phyloP scores from a whole-genome alignment of 2,888 invertebrate species.

The Petrolisthes manimaculis region DNA sequence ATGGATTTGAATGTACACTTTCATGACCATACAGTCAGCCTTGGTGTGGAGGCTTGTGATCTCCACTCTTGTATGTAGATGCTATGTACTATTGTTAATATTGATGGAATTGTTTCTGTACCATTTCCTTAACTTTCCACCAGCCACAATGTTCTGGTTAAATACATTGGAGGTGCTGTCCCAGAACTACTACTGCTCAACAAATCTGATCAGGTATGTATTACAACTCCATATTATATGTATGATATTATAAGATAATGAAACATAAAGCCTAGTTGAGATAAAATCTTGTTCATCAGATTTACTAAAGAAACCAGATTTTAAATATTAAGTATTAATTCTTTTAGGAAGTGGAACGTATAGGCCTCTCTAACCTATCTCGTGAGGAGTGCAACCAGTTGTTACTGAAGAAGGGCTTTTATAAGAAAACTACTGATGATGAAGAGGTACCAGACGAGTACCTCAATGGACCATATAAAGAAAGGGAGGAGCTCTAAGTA shows the following conservation, averaged over 20 bases:
- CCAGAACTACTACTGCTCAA: conserved; percentile 60
- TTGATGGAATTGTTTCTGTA: neutral
- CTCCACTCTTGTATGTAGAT: too few relatives aligned
- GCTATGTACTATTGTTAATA: too few relatives aligned
- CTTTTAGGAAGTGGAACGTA: conserved; percentile 75
- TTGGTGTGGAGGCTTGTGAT: too few relatives aligned
- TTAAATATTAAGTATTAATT: neutral
- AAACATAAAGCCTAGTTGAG: neutral
- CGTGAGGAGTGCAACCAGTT: conserved; percentile 79
- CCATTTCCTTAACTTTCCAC: conserved; percentile 27
- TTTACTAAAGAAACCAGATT: neutral
- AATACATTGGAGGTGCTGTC: conserved; percentile 55
- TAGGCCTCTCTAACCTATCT: conserved; percentile 74
- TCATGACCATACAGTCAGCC: too few relatives aligned
- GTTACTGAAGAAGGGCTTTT: conserved; percentile 76
- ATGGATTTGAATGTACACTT: too few relatives aligned
- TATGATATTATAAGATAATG: neutral
- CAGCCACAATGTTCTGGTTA: conserved; percentile 62
- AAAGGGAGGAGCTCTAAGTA: conserved; percentile 49
- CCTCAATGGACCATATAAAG: conserved; percentile 64
- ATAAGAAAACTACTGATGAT: conserved; percentile 57
- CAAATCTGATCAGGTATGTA: conserved; percentile 53
- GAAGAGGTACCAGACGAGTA: conserved; percentile 66
- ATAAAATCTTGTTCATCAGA: too few relatives aligned
- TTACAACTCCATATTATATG: neutral